Conservation (phyloP, 1,140 invertebrate genomes). For the Meloidogyne chitwoodi region DNA sequence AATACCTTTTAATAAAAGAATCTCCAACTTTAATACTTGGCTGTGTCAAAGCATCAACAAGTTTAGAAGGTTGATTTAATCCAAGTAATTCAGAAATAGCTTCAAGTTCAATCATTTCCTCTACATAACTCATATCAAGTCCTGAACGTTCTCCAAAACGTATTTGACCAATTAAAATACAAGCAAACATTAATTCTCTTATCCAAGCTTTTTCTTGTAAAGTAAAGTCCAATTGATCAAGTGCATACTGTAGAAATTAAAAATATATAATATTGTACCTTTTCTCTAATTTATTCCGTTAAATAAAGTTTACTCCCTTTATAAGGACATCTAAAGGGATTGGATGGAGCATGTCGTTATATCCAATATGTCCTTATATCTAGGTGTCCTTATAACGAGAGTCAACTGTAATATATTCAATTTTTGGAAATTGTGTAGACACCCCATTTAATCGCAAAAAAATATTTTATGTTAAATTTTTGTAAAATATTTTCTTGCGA, state of each 20-base stretch:
- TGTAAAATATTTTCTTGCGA: too few species aligned
- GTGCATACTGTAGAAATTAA: conserved; percentile 74
- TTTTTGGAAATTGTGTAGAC: too few species aligned
- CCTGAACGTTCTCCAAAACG: conserved; percentile 99
- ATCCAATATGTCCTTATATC: too few species aligned
- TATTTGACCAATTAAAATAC: conserved; percentile 84
- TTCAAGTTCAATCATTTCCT: conserved; percentile 70
- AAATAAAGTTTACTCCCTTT: too few species aligned
- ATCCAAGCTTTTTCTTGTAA: conserved; percentile 88
- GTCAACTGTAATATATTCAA: too few species aligned
- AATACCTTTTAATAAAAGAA: conserved; percentile 2
- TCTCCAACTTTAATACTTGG: conserved; percentile 13
- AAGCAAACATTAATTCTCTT: conserved; percentile 89
- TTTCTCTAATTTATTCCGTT: too few species aligned
- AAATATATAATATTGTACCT: too few species aligned
- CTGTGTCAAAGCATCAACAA: conserved; percentile 65
- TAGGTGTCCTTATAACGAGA: too few species aligned
- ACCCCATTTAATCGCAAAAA: too few species aligned
- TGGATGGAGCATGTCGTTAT: too few species aligned
- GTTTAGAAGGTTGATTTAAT: conserved; percentile 64
- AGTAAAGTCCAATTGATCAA: conserved; percentile 92
- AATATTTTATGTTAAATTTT: too few species aligned
- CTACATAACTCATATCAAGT: conserved; percentile 96
- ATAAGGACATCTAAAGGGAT: too few species aligned
- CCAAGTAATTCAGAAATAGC: conserved; percentile 63